Evolutionary conservation across 2,113 vertebrate genomes (phyloP).

Genomic region (Salvator merianae): DNA sequence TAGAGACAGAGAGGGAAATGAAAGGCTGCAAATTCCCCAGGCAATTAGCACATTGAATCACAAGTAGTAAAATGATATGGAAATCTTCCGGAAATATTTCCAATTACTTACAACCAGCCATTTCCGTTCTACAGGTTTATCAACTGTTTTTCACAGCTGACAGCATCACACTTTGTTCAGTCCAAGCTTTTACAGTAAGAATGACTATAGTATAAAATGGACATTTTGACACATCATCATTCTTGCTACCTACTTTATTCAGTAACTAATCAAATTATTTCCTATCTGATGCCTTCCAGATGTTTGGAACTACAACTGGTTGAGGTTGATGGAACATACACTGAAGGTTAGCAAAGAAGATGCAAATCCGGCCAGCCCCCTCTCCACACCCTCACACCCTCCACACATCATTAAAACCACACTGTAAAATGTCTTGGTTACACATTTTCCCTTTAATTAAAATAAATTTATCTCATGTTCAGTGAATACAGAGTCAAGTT

Average conservation of each 20-base stretch:
- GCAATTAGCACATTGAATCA: slow-evolving; percentile 28
- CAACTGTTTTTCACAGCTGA: slow-evolving; percentile 46
- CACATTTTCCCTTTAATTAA: no score
- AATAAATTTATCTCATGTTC: no score
- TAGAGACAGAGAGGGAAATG: slow-evolving; percentile 31
- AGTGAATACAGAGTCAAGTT: no score
- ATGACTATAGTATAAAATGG: slow-evolving; percentile 49
- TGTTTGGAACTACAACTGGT: no score
- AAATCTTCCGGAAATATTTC: slow-evolving; percentile 17
- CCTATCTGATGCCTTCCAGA: no score
- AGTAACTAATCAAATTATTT: no score
- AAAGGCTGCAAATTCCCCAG: slow-evolving; percentile 24
- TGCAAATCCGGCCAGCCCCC: no score
- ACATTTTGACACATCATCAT: slow-evolving; percentile 51
- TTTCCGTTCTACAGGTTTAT: slow-evolving; percentile 42
- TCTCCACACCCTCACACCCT: no score
- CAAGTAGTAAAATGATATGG: slow-evolving; percentile 42
- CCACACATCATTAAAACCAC: no score
- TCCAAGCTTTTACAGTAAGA: slow-evolving; percentile 59
- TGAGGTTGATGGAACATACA: no score
- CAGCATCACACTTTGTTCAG: slow-evolving; percentile 47
- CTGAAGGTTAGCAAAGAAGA: no score
- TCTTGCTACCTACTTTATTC: slow-evolving; percentile 33
- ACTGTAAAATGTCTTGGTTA: no score
- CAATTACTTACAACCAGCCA: slow-evolving; percentile 50